Evolutionary conservation across 2,797 vertebrate species (phyloP), one percentile per base, ranked within the genome.

Genomic region (Taenioides sp.): DNA sequence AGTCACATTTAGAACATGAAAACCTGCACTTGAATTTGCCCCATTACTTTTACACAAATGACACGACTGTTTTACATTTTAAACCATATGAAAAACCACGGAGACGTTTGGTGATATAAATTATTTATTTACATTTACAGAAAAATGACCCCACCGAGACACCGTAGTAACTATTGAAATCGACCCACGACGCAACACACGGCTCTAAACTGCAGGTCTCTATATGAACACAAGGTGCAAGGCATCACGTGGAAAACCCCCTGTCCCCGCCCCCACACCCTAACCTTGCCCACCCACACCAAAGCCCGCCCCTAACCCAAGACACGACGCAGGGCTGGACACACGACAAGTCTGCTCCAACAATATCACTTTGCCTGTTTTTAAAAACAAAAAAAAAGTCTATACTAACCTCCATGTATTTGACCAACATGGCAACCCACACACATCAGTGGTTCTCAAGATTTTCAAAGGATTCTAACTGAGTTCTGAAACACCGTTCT

Each of bases 41-140:
- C 40, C 12, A 14, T 43, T 43, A 3, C 5, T 43, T 14, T 43
- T 50, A 7, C 49, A 17, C 49, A 5, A 20, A 20, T 49, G 5
- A 50, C 16, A 50, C 16, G 20, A 49, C 17, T 5, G 1, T 17
- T 20, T 17, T 2, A 5, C 49, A 17, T 20, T 27, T 27, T 10
- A 58, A 27, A 25, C 6, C n/a, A 55, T 2, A 7, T 23, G 9
- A 14, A 82, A 52, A 54, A 65, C 0, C 74, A 86, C 74, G 52
- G 40, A 82, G 12, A 57, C 83, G 84, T 90, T 96, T 96, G 94
- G 95, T 97, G 97, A 98, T 99, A 99, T 99, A 99, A 99, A 99
- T 99, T 97, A 97, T 99, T 99, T 99, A 99, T 99, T 98, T 99
- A 99, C 97, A 99, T 97, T 97, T 98, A 99, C 98, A 98, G 97